Percentiles rank a stretch among this genome's conserved stretches.
phyloP scores from a whole-genome alignment of 2,888 invertebrate genomes.

The Ecdyonurus torrentis region DNA sequence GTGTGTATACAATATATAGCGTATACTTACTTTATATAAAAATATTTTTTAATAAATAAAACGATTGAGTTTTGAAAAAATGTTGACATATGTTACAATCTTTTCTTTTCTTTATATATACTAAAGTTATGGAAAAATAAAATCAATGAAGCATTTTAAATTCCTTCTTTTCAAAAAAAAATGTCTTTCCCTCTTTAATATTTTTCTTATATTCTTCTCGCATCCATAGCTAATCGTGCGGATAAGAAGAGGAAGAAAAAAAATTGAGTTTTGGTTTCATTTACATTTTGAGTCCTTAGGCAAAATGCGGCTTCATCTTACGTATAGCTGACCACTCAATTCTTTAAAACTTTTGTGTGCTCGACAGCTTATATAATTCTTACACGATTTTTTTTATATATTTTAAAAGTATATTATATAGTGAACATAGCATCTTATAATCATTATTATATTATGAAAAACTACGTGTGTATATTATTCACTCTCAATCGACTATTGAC shows the following conservation, averaged over 20 bases:
- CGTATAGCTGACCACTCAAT: not conserved
- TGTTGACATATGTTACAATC: no score
- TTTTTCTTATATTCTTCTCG: not conserved
- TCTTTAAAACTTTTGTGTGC: not conserved
- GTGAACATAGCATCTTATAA: no score
- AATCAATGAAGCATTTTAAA: not conserved
- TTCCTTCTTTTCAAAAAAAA: not conserved
- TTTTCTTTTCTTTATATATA: no score
- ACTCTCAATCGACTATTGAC: not conserved
- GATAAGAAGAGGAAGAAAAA: not conserved
- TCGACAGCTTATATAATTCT: slow-evolving; percentile 1
- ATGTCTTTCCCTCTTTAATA: no score
- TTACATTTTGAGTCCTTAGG: not conserved
- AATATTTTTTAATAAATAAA: no score
- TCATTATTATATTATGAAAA: not conserved
- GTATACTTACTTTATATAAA: no score
- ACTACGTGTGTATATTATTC: not conserved
- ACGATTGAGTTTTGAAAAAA: no score
- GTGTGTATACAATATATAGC: no score
- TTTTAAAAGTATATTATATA: no score
- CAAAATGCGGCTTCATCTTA: not conserved
- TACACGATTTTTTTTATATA: not conserved
- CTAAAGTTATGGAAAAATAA: no score
- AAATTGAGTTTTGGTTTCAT: not conserved
- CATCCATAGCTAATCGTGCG: not conserved